Percentiles rank a stretch among this genome's conserved stretches.
Conservation (phyloP, 2,797 vertebrate genomes). For the Bradypodion pumilum region DNA sequence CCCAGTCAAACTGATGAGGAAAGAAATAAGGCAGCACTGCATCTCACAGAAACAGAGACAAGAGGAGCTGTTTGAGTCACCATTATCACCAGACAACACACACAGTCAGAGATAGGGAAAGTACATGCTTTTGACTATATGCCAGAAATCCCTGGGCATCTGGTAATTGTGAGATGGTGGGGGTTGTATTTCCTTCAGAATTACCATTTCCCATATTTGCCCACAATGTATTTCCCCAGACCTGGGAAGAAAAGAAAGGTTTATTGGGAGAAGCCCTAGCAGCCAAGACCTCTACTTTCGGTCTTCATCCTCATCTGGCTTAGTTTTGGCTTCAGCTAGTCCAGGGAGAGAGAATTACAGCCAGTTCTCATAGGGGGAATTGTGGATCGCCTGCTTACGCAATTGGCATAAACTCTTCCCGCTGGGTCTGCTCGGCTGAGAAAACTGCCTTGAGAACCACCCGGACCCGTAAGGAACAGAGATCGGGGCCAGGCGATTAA, state of each 20-base stretch:
- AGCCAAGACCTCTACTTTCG: not conserved
- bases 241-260: not conserved
- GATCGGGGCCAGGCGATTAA: too few species aligned
- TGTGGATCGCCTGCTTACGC: too few species aligned
- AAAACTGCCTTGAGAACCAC: too few species aligned
- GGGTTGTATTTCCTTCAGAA: too few species aligned
- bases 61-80: not conserved
- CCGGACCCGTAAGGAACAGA: too few species aligned
- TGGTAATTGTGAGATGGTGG: too few species aligned
- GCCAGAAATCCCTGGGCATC: too few species aligned
- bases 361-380: too few species aligned
- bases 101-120: not conserved
- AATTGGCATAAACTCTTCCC: too few species aligned
- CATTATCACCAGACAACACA: not conserved
- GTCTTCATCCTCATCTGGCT: not conserved
- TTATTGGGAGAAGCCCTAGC: not conserved
- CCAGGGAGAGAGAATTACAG: not conserved
- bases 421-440: too few species aligned
- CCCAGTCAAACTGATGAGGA: not conserved
- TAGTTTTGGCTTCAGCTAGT: not conserved
- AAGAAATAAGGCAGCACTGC: not conserved
- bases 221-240: not conserved
- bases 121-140: too few species aligned
- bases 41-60: not conserved
- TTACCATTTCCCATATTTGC: not conserved